A percentile compares a stretch with the other conserved stretches of the same genome.
These are phyloP conservation scores for Kryptolebias marmoratus DNA, from an alignment of 2,113 vertebrate species.

Conservation along the genomic window DNA sequence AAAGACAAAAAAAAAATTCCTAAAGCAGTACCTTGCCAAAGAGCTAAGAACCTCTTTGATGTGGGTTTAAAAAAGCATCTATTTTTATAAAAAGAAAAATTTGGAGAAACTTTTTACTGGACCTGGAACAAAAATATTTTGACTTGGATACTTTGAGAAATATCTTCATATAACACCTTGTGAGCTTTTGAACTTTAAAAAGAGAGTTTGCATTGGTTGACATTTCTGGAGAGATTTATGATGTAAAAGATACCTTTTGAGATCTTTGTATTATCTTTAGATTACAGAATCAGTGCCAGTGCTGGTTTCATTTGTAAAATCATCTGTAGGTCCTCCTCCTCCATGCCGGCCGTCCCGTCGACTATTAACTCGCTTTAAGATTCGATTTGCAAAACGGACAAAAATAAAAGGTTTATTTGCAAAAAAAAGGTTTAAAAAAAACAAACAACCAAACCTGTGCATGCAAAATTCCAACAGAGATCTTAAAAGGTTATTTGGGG, in stretches of 20 bases:
- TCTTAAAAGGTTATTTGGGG: conserved; percentile 83
- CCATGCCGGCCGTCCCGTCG: conserved; percentile 85
- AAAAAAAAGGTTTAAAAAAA: conserved; percentile 35
- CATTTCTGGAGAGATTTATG: conserved; percentile 92
- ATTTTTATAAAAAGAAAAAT: conserved; percentile 99
- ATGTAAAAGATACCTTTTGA: conserved; percentile 90
- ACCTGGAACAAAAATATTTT: conserved; percentile 99
- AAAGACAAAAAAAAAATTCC: conserved; percentile 90
- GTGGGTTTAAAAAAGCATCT: conserved; percentile 98
- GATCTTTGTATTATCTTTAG: conserved; percentile 91
- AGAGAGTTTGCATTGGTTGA: conserved; percentile 92
- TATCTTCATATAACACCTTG: conserved; percentile 99
- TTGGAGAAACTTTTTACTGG: conserved; percentile 99
- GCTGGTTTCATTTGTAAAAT: conserved; percentile 92
- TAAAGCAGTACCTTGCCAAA: conserved; percentile 99
- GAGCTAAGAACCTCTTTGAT: conserved; percentile 99
- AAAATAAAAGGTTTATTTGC: conserved; percentile 78
- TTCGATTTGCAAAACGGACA: conserved; percentile 80
- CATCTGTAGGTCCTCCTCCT: conserved; percentile 84
- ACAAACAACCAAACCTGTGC: conserved; percentile 59
- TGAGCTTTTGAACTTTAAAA: conserved; percentile 98
- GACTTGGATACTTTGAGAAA: conserved; percentile 99
- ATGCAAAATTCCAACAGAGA: conserved; percentile 80
- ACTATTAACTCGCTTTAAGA: conserved; percentile 85
- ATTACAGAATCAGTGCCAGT: conserved; percentile 86